phyloP scores from a whole-genome alignment of 2,888 invertebrate species.

The Ennomos quercinarius region DNA sequence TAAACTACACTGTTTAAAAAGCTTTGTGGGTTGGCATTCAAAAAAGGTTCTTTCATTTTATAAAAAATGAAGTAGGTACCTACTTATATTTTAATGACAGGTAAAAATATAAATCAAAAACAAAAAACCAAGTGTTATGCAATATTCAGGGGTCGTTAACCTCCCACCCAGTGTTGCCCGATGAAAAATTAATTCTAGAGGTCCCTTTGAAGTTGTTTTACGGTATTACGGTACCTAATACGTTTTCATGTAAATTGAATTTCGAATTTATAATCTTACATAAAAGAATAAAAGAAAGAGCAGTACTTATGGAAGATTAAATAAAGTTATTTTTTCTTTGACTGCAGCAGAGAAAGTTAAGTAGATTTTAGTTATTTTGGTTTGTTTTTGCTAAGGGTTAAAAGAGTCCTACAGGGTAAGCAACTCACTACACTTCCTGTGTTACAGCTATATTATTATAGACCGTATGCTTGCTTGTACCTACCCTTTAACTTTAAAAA shows the following conservation, averaged over 20 bases:
- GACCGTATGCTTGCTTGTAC: too few relatives aligned
- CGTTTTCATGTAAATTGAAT: slow-evolving; percentile 46
- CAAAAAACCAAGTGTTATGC: slow-evolving; percentile 33
- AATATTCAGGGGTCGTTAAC: slow-evolving; percentile 47
- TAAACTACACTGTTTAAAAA: too few relatives aligned
- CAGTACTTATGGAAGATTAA: slow-evolving; percentile 12
- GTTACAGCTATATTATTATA: too few relatives aligned
- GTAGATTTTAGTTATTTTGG: too few relatives aligned
- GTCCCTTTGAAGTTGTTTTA: slow-evolving; percentile 49
- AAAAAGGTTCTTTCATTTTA: too few relatives aligned
- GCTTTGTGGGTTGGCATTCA: too few relatives aligned
- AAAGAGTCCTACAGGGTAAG: too few relatives aligned
- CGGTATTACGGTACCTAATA: slow-evolving; percentile 40
- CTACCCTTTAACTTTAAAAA: too few relatives aligned
- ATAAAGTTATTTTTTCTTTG: slow-evolving; percentile 7
- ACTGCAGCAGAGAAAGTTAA: too few relatives aligned
- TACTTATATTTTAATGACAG: slow-evolving; percentile 10
- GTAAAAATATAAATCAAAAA: slow-evolving; percentile 9
- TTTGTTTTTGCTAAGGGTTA: too few relatives aligned
- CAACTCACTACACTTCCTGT: too few relatives aligned
- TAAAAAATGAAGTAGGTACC: too few relatives aligned
- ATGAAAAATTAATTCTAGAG: slow-evolving; percentile 53
- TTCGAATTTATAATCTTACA: slow-evolving; percentile 31
- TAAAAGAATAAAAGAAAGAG: slow-evolving; percentile 11
- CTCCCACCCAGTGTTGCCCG: slow-evolving; percentile 43